Evolutionary conservation across 1,140 invertebrate species (phyloP), one percentile per base, ranked within the genome.

Genomic region (Cherax destructor): DNA sequence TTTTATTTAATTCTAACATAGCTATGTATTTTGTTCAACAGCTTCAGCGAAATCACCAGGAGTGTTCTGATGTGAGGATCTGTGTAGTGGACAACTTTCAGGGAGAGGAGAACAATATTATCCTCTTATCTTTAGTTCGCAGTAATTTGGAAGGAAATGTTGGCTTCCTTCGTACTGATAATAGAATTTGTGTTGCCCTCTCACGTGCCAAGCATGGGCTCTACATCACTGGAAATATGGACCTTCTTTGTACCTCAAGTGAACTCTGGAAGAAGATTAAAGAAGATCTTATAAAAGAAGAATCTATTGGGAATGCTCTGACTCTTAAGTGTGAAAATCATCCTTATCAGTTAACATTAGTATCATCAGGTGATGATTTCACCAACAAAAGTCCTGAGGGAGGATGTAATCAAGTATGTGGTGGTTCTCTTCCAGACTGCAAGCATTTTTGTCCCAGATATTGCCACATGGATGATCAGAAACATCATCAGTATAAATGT

Each of bases 81-180:
- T 95, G 96, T 72, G 96, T 96, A 6, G 96, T 98, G 3, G 98
- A 98, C 94, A 97, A 97, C 94, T 98, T 96, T 94, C 97, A 98
- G 95, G 97, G 98, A 0, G 97, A 98, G 94, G 98, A 98, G 94
- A 97, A 96, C 61, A 96, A 97, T 92, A 97, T 98, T 50, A 96
- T 98, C 88, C 94, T 98, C 4, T 94, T 98, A 13, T 98, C 98
- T 0, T 94, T 98, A 4, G 97, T 98, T 0, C 95, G 98, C 88
- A 97, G 96, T 94, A 97, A 97, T 93, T 90, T 94, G 5, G 94
- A 96, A 9, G 95, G 95, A 24, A 96, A 95, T 49, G 96, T 98
- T 93, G 98, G 98, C 4, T 98, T 98, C 95, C 94, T 98, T 5
- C 95, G 95, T 49, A 96, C 95, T 76, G 95, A 96, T 84, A 98